Evolutionary conservation across 1,140 invertebrate genomes (phyloP).

Genomic region (Diachasma alloeum): DNA sequence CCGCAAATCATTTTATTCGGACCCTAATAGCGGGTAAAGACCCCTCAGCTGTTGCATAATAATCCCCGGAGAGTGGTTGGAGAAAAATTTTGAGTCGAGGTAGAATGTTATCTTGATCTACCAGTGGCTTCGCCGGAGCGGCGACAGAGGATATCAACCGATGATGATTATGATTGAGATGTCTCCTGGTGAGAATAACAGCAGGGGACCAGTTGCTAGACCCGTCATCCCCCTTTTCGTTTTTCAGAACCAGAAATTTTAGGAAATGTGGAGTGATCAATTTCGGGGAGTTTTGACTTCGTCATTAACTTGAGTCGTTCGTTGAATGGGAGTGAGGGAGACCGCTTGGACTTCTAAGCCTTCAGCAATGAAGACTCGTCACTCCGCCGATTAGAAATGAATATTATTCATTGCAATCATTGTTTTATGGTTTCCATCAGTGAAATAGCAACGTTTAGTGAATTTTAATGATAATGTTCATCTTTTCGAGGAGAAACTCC

Average conservation of each 20-base stretch:
- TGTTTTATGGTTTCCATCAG: too few species aligned
- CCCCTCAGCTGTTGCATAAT: slow-evolving; percentile 37
- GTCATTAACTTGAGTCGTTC: too few species aligned
- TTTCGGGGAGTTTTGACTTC: background rate
- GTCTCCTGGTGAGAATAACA: background rate
- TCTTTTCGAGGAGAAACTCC: too few species aligned
- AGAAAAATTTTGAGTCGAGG: slow-evolving; percentile 36
- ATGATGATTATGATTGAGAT: background rate
- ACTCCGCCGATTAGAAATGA: too few species aligned
- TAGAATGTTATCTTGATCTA: slow-evolving; percentile 50
- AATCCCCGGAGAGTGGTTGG: slow-evolving; percentile 17
- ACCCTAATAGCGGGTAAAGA: background rate
- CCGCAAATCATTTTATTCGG: background rate
- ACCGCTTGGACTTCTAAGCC: too few species aligned
- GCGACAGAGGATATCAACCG: background rate
- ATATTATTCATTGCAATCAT: too few species aligned
- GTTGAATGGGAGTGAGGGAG: too few species aligned
- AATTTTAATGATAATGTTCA: too few species aligned
- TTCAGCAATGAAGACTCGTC: too few species aligned
- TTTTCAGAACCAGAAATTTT: background rate
- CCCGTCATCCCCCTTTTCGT: background rate
- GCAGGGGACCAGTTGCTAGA: background rate
- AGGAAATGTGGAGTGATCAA: background rate
- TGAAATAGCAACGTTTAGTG: too few species aligned
- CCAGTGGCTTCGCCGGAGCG: background rate